phyloP scores from a whole-genome alignment of 2,113 vertebrate genomes.

The Cephalopholis sonnerati region DNA sequence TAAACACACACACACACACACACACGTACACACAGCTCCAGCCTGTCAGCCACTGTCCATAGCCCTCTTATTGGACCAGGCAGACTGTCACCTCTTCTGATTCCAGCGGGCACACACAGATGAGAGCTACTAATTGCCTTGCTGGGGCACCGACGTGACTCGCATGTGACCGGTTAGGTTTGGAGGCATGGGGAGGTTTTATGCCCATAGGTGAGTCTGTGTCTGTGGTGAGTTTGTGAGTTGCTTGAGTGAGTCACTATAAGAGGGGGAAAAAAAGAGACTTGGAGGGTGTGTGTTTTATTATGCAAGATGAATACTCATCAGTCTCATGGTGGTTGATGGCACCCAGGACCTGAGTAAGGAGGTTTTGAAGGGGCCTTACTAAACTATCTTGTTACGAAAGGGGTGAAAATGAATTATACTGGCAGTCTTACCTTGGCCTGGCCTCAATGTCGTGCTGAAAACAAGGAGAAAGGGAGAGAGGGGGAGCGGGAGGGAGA shows the following conservation, averaged over 20 bases:
- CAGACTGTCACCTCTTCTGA: slow-evolving; percentile 64
- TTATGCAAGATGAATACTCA: slow-evolving; percentile 30
- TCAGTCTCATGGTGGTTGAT: slow-evolving; percentile 17
- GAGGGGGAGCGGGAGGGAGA: slow-evolving; percentile 19
- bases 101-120: slow-evolving; percentile 57
- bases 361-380: slow-evolving; percentile 42
- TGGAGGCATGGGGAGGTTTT: slow-evolving; percentile 28
- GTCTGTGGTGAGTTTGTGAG: slow-evolving; percentile 31
- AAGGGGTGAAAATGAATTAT: slow-evolving; percentile 63
- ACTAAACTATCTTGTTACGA: slow-evolving; percentile 42
- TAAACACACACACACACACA: neutral
- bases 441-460: slow-evolving; percentile 81
- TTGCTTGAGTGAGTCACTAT: slow-evolving; percentile 31
- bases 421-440: slow-evolving; percentile 82
- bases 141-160: slow-evolving; percentile 69
- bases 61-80: slow-evolving; percentile 53
- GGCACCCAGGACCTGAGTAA: slow-evolving; percentile 18
- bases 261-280: neutral
- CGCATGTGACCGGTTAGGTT: slow-evolving; percentile 48
- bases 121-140: slow-evolving; percentile 74
- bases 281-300: neutral
- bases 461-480: slow-evolving; percentile 66
- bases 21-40: neutral
- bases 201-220: slow-evolving; percentile 14
- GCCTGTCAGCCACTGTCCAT: slow-evolving; percentile 44